Evolutionary conservation across 2,888 invertebrate genomes (phyloP).

Genomic region (Andrena minutula): DNA sequence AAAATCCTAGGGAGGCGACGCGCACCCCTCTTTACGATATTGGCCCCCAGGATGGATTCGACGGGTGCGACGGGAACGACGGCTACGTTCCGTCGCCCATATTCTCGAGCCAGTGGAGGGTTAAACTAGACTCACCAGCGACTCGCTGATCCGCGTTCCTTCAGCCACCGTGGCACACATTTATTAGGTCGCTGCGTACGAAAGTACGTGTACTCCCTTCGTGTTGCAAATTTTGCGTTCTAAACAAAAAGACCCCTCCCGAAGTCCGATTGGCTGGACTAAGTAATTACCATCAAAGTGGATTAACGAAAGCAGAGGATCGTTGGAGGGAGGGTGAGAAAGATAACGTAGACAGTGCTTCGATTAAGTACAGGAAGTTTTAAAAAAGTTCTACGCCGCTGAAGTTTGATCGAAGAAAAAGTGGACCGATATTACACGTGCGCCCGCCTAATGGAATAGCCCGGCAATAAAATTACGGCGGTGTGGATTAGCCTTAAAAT

Average conservation of each 20-base stretch:
- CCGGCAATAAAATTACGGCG: slow-evolving; percentile 36
- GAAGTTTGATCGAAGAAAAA: slow-evolving; percentile 6
- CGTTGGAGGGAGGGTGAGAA: too few relatives aligned
- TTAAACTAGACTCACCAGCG: slow-evolving; percentile 58
- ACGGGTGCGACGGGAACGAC: slow-evolving; percentile 25
- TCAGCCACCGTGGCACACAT: slow-evolving; percentile 8
- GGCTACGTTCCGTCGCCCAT: slow-evolving; percentile 24
- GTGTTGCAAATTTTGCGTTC: too few relatives aligned
- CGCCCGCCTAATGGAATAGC: background rate
- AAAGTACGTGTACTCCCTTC: background rate
- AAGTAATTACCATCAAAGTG: too few relatives aligned
- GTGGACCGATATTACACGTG: background rate
- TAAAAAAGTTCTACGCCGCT: background rate
- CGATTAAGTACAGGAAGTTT: too few relatives aligned
- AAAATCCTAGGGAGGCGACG: slow-evolving; percentile 58
- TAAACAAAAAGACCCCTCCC: too few relatives aligned
- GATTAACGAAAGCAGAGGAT: too few relatives aligned
- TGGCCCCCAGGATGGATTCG: slow-evolving; percentile 51
- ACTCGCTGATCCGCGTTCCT: slow-evolving; percentile 12
- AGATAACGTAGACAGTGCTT: too few relatives aligned
- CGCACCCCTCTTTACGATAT: slow-evolving; percentile 57
- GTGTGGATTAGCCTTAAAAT: slow-evolving; percentile 47
- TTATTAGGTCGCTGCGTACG: background rate
- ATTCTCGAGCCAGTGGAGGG: slow-evolving; percentile 56
- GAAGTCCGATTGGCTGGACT: too few relatives aligned